A percentile compares a stretch with the other conserved stretches of the same genome.
These are phyloP conservation scores for Lasiurus cinereus DNA, from an alignment of 2,113 vertebrate species.

Conservation along the genomic window DNA sequence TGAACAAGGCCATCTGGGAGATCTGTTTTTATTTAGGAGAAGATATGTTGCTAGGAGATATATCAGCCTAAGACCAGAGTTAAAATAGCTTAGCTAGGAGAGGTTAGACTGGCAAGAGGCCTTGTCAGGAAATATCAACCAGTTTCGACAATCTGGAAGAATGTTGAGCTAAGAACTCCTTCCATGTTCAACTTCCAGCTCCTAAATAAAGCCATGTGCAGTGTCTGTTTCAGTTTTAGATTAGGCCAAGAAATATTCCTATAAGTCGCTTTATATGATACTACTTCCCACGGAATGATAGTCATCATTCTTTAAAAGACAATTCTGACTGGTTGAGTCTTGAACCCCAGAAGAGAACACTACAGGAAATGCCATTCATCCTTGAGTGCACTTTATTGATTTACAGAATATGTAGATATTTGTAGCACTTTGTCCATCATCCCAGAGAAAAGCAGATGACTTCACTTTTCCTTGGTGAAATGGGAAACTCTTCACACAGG, in stretches of 20 bases:
- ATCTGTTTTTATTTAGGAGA: constrained; percentile 73
- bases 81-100: constrained; percentile 66
- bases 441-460: not conserved
- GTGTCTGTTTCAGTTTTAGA: constrained; percentile 61
- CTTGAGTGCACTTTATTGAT: not conserved
- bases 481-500: not conserved
- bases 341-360: not conserved
- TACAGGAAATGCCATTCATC: not conserved
- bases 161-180: constrained; percentile 66
- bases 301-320: constrained; percentile 16
- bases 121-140: constrained; percentile 71
- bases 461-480: constrained; percentile 22
- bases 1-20: constrained; percentile 38
- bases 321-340: not conserved
- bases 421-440: not conserved
- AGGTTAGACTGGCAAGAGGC: constrained; percentile 64
- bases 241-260: constrained; percentile 32
- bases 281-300: constrained; percentile 22
- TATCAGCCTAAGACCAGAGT: constrained; percentile 58
- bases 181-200: constrained; percentile 59
- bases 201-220: constrained; percentile 65
- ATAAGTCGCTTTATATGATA: constrained; percentile 47
- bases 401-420: not conserved
- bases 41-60: constrained; percentile 61
- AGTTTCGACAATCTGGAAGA: constrained; percentile 63